Conservation (phyloP, 2,888 invertebrate species). For the Harpalus rubripes region DNA sequence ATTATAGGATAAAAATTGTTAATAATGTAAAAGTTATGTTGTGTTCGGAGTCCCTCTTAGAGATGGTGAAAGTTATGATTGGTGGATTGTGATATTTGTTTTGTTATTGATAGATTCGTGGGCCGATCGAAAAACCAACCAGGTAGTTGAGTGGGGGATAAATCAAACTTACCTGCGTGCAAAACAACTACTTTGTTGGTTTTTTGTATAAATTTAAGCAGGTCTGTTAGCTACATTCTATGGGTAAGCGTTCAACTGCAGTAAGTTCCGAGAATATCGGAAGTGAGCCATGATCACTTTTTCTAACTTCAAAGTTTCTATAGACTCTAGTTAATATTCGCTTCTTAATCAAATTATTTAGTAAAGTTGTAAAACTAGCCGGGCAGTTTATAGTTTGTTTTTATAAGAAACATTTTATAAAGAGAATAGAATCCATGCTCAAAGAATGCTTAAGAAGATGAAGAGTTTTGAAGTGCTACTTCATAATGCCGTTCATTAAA, state of each 20-base stretch:
- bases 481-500: constrained; percentile 62
- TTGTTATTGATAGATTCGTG: constrained; percentile 55
- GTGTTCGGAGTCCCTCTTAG: not conserved
- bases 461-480: constrained; percentile 64
- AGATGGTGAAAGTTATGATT: constrained; percentile 17
- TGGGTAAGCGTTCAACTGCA: constrained; percentile 73
- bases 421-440: constrained; percentile 63
- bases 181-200: constrained; percentile 65
- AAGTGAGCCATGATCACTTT: constrained; percentile 42
- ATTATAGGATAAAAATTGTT: too few relatives aligned
- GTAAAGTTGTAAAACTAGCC: constrained; percentile 1
- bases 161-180: constrained; percentile 61
- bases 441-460: constrained; percentile 61
- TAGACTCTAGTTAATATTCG: constrained; percentile 14
- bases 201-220: constrained; percentile 71
- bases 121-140: constrained; percentile 65
- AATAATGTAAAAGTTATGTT: too few relatives aligned
- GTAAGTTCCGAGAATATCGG: constrained; percentile 22
- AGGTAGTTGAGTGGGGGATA: constrained; percentile 58
- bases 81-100: constrained; percentile 32
- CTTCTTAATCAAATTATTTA: constrained; percentile 25
- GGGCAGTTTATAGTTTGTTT: constrained; percentile 37
- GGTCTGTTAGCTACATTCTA: constrained; percentile 78
- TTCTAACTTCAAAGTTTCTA: constrained; percentile 27
- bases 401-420: constrained; percentile 47